These are phyloP conservation scores for Empidonax traillii DNA, from an alignment of 2,113 vertebrate species.

Conservation along the genomic window DNA sequence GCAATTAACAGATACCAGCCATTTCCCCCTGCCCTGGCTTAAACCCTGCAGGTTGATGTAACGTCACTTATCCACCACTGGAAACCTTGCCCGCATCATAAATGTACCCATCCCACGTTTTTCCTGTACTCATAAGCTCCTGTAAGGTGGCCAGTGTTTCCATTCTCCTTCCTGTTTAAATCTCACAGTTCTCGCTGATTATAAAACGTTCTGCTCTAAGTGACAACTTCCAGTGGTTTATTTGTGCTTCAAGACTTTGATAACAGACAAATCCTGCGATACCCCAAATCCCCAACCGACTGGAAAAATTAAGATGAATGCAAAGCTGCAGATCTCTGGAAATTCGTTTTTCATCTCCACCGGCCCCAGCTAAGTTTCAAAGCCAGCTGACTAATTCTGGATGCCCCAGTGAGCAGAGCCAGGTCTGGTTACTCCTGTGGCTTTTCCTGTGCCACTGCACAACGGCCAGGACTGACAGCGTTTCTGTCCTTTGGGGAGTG, in stretches of 20 bases:
- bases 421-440: not conserved
- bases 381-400: not conserved
- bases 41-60: not conserved
- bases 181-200: not conserved
- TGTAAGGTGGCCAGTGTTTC: not conserved
- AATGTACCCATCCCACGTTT: not conserved
- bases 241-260: not conserved
- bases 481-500: not conserved
- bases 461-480: not conserved
- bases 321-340: not conserved
- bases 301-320: not conserved
- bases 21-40: not conserved
- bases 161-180: not conserved
- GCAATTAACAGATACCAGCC: not conserved
- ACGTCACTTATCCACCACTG: accelerated
- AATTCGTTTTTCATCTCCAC: not conserved
- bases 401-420: not conserved
- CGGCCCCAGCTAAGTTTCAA: not conserved
- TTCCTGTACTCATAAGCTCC: not conserved
- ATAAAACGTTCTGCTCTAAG: not conserved
- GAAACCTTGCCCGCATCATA: not conserved
- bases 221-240: not conserved
- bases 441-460: not conserved
- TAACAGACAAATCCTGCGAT: not conserved
- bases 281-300: not conserved